phyloP scores from a whole-genome alignment of 1,140 invertebrate genomes.

The Apis florea region DNA sequence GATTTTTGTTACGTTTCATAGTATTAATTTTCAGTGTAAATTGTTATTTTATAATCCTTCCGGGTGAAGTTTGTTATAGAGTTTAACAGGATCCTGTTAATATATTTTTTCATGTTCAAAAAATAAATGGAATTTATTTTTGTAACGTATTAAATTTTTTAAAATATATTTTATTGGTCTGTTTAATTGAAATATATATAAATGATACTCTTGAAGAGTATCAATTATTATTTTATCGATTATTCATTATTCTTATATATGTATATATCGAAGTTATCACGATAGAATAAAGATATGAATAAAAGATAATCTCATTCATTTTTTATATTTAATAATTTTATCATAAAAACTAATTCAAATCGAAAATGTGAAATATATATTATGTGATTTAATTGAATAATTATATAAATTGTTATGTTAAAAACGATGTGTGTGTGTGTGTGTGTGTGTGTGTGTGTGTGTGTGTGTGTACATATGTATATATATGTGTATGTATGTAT shows the following conservation, averaged over 20 bases:
- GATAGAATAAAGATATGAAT: no score
- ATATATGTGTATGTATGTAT: no score
- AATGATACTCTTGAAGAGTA: not conserved
- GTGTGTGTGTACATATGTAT: no score
- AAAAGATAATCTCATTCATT: no score
- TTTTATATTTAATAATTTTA: no score
- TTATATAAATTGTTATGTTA: no score
- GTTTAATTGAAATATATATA: not conserved
- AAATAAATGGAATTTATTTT: not conserved
- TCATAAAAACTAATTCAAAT: no score
- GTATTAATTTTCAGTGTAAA: not conserved
- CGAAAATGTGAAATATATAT: no score
- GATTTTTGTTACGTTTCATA: not conserved
- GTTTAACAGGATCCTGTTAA: not conserved
- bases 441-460: no score
- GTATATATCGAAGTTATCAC: not conserved
- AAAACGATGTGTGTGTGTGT: no score
- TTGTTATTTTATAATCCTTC: not conserved
- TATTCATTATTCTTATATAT: not conserved
- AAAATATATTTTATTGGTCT: not conserved
- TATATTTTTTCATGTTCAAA: not conserved
- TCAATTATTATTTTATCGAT: not conserved
- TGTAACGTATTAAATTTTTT: not conserved
- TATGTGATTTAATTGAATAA: no score
- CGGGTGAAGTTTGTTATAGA: not conserved